Evolutionary conservation across 2,888 invertebrate species (phyloP), one percentile per base, ranked within the genome.

Genomic region (Diachrysia chrysitis): DNA sequence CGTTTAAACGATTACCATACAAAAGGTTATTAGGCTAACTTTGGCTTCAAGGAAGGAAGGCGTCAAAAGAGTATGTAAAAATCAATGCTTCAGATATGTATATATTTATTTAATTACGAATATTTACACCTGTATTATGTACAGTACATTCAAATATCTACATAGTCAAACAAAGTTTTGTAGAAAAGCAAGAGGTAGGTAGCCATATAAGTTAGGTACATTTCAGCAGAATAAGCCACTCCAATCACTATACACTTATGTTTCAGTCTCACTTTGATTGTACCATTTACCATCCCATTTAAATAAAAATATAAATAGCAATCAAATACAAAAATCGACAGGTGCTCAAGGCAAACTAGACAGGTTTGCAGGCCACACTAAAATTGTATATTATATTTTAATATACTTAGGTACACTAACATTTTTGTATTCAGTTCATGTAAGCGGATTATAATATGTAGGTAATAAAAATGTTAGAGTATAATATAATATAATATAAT

Each of bases 51-150:
- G 32, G 2, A 32, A 32, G 10, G 10, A 10, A 32, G 32, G 10
- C 32, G 7, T 37, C 5, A 14, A 42, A 42, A 42, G 42, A 14
- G 14, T 37, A 14, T 42, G 3, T 6, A 9, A 42, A 42, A 42
- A n/a, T n/a, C 0, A 58, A 51, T 54, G 58, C 66, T 64, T 60
- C 70, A 78, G 83, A 83, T 82, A 82, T 82, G 82, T 83, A 65
- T 76, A 57, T 77, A 46, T 56, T 60, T 61, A 69, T 72, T 67
- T 80, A 70, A 74, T 69, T 64, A 57, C 69, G 74, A 63, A 66
- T 83, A 83, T 83, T 76, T 83, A 83, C 82, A 83, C 25, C 58
- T 65, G 71, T 73, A 66, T 63, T 79, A 81, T 76, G 53, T 83
- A 83, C 78, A 70, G 58, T 71, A 71, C 66, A 71, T 64, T 69